Conservation (phyloP, 2,888 invertebrate species). For the Chorisops tibialis region DNA sequence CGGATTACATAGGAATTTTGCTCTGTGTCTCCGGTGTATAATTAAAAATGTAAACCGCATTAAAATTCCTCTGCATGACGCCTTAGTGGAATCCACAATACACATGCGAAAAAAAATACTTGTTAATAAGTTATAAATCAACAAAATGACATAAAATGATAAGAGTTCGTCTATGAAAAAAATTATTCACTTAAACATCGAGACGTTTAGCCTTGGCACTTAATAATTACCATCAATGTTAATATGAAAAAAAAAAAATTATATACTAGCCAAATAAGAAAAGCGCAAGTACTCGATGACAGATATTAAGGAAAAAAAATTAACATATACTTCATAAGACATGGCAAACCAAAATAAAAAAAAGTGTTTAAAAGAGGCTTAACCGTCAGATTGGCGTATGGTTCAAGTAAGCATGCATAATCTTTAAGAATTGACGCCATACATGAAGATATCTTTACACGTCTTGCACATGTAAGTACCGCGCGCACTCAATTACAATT, state of each 20-base stretch:
- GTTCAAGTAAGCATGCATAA: too few relatives aligned
- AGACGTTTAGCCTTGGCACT: constrained; percentile 14
- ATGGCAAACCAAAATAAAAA: too few relatives aligned
- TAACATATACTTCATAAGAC: too few relatives aligned
- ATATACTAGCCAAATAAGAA: not conserved
- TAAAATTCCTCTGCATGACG: constrained; percentile 16
- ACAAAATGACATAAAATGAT: constrained; percentile 25
- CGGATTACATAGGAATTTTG: too few relatives aligned
- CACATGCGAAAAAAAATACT: not conserved
- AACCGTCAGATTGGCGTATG: too few relatives aligned
- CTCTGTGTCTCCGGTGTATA: constrained; percentile 1
- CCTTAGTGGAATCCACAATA: constrained; percentile 9
- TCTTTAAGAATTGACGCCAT: too few relatives aligned
- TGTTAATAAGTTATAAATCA: constrained; percentile 25
- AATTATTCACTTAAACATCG: constrained; percentile 25
- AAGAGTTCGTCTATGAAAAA: constrained; percentile 26
- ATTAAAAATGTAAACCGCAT: constrained; percentile 17
- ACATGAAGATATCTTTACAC: too few relatives aligned
- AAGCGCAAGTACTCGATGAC: too few relatives aligned
- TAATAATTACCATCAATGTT: not conserved
- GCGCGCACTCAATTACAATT: not conserved
- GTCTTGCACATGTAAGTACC: too few relatives aligned
- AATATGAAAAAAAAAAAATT: too few relatives aligned
- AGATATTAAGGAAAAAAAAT: too few relatives aligned
- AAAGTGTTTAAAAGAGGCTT: too few relatives aligned